Base-by-base conservation (phyloP, 1,140 invertebrate species). In the Latrodectus geometricus region DNA sequence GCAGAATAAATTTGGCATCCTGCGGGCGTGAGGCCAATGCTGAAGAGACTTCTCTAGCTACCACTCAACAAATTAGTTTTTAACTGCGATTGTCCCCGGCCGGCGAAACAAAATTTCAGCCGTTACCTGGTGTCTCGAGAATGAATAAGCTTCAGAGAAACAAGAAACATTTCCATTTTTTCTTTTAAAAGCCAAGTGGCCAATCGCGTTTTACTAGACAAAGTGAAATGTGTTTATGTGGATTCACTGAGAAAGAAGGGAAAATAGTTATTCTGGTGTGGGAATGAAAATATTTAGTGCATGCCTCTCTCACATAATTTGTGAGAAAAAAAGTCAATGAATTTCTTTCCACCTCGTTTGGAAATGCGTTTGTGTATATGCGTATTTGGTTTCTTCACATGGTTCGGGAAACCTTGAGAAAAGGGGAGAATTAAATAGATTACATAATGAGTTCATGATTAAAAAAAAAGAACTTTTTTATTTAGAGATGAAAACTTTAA, bases 61-160 rank as follows among this genome's bases (percentile, higher is more conserved):
- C 12, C 82, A 85, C 82, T 85, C 82, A 85, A 85, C 82, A 85
- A 85, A 85, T 85, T 85, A 85, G 82, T 85, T 85, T 85, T 85
- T 85, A 85, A 85, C 82, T 73, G 82, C 73, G 74, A 85, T 77
- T 85, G 82, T 84, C 81, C 81, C 61, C 56, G 72, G 72, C 70
- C 56, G 21, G 35, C 50, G 72, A 52, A 84, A 75, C 72, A 84
- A 84, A 75, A 75, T 84, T 84, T 84, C 35, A 84, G 72, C 82
- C 73, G 82, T 77, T 85, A 85, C 82, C 82, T 85, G 82, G 74
- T 77, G 73, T 75, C 81, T 74, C 35, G 56, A 68, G 61, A 84
- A 84, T 75, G 81, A 84, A 75, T 75, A 61, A 2, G 17, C 17
- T 11, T 61, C 0, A 17, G 54, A 72, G 73, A 75, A 75, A 50